Evolutionary conservation across 2,797 vertebrate species (phyloP), one percentile per base, ranked within the genome.

Genomic region (Lepilemur septentrionalis): DNA sequence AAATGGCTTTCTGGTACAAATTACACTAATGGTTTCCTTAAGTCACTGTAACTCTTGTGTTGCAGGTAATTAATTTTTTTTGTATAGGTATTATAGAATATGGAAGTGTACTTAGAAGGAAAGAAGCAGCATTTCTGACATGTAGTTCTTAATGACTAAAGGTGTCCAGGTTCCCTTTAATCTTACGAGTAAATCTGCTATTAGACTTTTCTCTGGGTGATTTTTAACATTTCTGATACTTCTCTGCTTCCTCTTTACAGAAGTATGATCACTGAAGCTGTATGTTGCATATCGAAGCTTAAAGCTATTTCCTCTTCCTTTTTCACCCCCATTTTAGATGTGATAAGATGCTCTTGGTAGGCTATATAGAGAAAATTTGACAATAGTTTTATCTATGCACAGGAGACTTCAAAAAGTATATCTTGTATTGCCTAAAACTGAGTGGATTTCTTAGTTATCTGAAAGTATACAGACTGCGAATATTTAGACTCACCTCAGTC

Each of bases 391-490:
- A 65, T 93, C 35, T 73, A 13, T 32, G 12, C 30, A 67, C 12
- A 67, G 38, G 12, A 63, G 15, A 63, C 25, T 94, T 95, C 61
- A 91, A 30, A 69, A 92, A 95, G 46, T 88, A 10, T 59, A 5
- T 59, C 41, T 87, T 87, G 57, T 57, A 30, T 75, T 86, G 63
- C 73, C 75, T 63, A 70, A 94, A 96, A 91, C 52, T 82, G 70
- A 72, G 73, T 52, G 48, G 89, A 65, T 93, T 94, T 93, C 63
- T 85, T 80, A 41, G 23, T 94, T 85, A 78, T 55, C 85, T 92
- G 65, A 93, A 97, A 76, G 79, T 72, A 43, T 41, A 20, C 14
- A 46, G 84, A 52, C 23, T 81, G 1, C 89, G 92, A 13, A 48
- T 83, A 80, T 15, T 90, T 13, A 50, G 55, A 57, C 43, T 63